A percentile compares a stretch with the other conserved stretches of the same genome.
phyloP scores from a whole-genome alignment of 1,140 invertebrate species.

The Meteorus sp. region DNA sequence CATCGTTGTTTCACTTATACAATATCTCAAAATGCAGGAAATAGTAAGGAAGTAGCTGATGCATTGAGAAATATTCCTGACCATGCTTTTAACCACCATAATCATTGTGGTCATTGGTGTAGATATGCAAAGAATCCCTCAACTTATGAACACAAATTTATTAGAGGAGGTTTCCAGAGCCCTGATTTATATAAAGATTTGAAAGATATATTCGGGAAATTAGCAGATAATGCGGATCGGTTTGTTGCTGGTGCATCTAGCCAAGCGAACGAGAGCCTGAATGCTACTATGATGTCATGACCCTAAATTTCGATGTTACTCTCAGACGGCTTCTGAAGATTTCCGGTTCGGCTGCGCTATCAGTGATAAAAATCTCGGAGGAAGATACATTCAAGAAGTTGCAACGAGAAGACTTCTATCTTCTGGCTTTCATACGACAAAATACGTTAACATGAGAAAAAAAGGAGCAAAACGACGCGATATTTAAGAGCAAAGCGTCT shows the following conservation, averaged over 20 bases:
- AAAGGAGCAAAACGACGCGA: constrained; percentile 4
- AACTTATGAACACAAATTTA: constrained; percentile 17
- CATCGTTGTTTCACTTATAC: constrained; percentile 16
- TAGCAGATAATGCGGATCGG: constrained; percentile 24
- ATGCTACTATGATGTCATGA: constrained; percentile 17
- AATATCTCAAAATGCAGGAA: constrained; percentile 20
- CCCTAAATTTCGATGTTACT: constrained; percentile 9
- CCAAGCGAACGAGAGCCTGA: constrained; percentile 16
- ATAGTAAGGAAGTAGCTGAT: neutral
- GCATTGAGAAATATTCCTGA: constrained; percentile 21
- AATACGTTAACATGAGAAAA: neutral
- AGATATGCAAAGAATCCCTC: constrained; percentile 17
- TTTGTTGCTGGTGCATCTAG: constrained; percentile 26
- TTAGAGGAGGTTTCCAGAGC: constrained; percentile 17
- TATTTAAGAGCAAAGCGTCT: neutral
- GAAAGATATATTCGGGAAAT: constrained; percentile 22
- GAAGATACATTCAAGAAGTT: constrained; percentile 14
- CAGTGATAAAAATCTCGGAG: constrained; percentile 11
- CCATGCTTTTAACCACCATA: constrained; percentile 26
- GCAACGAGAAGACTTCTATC: neutral
- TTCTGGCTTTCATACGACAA: constrained; percentile 8
- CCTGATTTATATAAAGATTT: constrained; percentile 17
- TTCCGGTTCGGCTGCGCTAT: neutral
- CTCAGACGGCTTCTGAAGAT: neutral
- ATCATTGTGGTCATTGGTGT: constrained; percentile 28